Base-by-base conservation (phyloP, 2,113 vertebrate species). In the Poecile atricapillus region DNA sequence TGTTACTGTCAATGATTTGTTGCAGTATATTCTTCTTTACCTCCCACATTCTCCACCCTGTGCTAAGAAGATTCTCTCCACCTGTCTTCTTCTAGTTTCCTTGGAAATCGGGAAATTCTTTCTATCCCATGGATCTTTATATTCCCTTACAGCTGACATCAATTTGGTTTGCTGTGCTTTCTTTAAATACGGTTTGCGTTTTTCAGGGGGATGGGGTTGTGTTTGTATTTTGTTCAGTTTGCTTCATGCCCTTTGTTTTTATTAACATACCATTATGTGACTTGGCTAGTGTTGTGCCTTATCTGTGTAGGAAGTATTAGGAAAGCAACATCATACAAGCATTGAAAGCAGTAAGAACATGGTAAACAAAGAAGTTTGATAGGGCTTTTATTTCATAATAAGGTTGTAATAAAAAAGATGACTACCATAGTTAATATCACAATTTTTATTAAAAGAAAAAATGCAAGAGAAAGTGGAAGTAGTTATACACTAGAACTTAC, bases 1-100 rank as follows among this genome's bases (percentile, higher is more conserved):
- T 39, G 88, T 91, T 71, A 69, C 55, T 89, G 41, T 69, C 86
- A 95, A 64, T 91, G 83, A 91, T 95, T 96, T 96, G 64, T 74
- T 79, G 17, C 33, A 62, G 13, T 37, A 49, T 58, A 17, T 67
- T 56, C 50, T 76, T 64, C 80, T 91, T 81, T 86, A 65, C 73
- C 30, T 94, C 87, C 79, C 80, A 63, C 46, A 44, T 93, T 83
- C 83, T 87, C 60, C 77, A 91, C 55, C 56, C 74, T 55, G 21
- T 89, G 76, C 92, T 86, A 78, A 94, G 71, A 95, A 73, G 62
- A 63, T 78, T 50, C 62, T 94, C 65, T 93, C 78, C 58, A 83
- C 50, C 63, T 73, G 13, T 83, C 71, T 89, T 89, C 44, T 15
- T 31, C 19, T 35, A n/a, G 53, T 3, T 4, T n/a, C 46, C 49